phyloP scores from a whole-genome alignment of 2,113 vertebrate species.

The Ardeotis arabs region DNA sequence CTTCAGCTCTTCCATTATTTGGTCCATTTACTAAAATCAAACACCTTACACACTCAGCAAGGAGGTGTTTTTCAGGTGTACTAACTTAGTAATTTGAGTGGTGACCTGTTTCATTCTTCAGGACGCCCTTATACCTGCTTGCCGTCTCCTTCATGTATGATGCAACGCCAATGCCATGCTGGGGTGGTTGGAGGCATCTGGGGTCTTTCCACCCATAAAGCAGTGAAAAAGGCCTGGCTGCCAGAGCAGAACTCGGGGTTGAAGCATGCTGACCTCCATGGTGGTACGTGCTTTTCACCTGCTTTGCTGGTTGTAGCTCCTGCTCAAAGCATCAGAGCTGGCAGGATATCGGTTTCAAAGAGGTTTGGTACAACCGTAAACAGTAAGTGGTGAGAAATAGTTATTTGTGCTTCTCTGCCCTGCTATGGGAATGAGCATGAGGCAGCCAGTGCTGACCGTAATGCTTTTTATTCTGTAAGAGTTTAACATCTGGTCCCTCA shows the following conservation, averaged over 20 bases:
- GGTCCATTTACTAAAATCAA: not conserved
- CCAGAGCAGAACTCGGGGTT: not conserved
- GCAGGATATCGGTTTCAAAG: not conserved
- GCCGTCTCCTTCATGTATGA: not conserved
- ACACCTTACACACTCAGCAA: not conserved
- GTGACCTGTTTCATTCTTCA: not conserved
- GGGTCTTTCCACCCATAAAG: not conserved
- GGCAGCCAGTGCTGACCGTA: not conserved
- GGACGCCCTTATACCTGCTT: not conserved
- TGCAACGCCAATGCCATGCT: rapidly evolving
- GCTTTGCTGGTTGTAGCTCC: not conserved
- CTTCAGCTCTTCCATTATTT: not conserved
- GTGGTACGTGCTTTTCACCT: not conserved
- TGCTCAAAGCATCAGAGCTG: not conserved
- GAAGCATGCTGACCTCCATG: not conserved
- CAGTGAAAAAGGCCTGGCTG: not conserved
- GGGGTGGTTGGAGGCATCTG: not conserved
- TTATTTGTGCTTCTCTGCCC: not conserved
- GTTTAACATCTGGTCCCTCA: not conserved
- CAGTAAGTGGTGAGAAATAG: not conserved
- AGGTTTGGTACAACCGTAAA: not conserved
- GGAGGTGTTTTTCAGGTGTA: not conserved
- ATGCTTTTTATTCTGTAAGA: not conserved
- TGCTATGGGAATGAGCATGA: not conserved
- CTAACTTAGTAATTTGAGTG: rapidly evolving